Evolutionary conservation across 2,113 vertebrate genomes (phyloP).

Genomic region (Delphinapterus leucas): DNA sequence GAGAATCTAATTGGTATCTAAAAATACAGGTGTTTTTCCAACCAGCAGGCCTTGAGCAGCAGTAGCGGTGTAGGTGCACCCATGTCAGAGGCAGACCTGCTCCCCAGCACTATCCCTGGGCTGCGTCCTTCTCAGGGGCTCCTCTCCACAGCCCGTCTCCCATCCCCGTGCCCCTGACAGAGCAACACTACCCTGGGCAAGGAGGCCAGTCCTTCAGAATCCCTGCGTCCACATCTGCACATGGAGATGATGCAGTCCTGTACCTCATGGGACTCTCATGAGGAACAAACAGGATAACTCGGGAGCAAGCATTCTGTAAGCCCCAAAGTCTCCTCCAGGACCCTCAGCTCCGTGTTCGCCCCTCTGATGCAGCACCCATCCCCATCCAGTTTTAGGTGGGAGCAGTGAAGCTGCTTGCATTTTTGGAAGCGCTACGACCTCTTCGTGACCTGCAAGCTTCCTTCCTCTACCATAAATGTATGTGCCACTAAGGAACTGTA

Average conservation of each 20-base stretch:
- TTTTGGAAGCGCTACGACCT: background rate
- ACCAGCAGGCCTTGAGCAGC: background rate
- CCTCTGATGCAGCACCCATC: background rate
- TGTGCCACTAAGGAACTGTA: background rate
- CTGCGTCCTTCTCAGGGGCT: too few species aligned
- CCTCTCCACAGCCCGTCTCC: background rate
- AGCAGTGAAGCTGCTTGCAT: too few species aligned
- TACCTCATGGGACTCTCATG: rapidly evolving
- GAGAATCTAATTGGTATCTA: background rate
- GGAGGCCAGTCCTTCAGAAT: background rate
- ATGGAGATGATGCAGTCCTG: background rate
- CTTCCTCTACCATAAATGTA: background rate
- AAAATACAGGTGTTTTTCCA: background rate
- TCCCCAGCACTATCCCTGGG: rapidly evolving
- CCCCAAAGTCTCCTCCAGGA: background rate
- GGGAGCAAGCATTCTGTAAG: too few species aligned
- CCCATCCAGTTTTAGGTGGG: background rate
- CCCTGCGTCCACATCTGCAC: background rate
- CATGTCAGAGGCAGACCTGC: background rate
- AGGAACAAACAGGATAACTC: background rate
- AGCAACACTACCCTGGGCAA: background rate
- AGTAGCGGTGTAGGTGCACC: too few species aligned
- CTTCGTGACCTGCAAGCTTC: background rate
- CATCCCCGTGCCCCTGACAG: background rate
- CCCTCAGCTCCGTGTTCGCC: rapidly evolving